Evolutionary conservation across 2,113 vertebrate species (phyloP).

Genomic region (Leptosomus discolor): DNA sequence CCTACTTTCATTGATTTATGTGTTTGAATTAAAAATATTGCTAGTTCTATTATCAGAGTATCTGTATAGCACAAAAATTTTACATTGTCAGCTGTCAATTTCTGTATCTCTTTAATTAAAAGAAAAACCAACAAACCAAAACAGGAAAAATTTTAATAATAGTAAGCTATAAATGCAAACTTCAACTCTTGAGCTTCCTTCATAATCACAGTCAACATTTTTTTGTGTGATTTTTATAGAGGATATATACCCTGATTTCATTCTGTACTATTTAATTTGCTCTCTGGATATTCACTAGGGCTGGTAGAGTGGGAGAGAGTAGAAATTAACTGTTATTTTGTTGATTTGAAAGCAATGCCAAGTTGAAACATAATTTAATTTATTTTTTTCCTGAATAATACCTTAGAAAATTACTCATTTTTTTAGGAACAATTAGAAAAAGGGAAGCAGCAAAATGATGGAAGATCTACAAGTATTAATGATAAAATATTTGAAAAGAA

Average conservation of each 20-base stretch:
- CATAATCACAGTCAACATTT: background rate
- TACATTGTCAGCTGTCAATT: background rate
- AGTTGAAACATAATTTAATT: background rate
- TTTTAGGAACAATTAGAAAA: constrained; percentile 83
- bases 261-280: background rate
- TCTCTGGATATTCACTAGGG: background rate
- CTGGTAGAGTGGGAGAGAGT: background rate
- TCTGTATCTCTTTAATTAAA: background rate
- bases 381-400: background rate
- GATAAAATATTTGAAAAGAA: constrained; percentile 85
- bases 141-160: background rate
- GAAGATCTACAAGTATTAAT: constrained; percentile 63
- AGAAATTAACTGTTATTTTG: background rate
- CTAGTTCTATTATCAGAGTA: background rate
- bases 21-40: background rate
- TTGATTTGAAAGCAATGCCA: background rate
- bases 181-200: background rate
- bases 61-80: background rate
- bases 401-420: background rate
- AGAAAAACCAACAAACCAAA: too few species aligned
- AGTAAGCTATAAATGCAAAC: background rate
- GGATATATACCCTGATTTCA: background rate
- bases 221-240: background rate
- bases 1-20: background rate
- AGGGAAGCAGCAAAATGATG: constrained; percentile 83